These are phyloP conservation scores for Promerops cafer DNA, from an alignment of 2,113 vertebrate species.

Conservation along the genomic window DNA sequence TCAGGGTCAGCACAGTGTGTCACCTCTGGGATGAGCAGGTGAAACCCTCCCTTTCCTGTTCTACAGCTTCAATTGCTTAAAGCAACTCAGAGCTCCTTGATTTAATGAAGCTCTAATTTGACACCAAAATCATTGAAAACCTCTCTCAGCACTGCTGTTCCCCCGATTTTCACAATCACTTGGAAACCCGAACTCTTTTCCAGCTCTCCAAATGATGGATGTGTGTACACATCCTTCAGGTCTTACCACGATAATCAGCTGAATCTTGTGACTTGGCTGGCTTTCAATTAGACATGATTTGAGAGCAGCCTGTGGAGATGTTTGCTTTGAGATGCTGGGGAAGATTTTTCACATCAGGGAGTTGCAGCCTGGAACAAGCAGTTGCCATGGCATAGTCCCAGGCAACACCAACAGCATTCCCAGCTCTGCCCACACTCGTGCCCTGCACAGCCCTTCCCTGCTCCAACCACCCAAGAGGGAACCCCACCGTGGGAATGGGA, in stretches of 20 bases:
- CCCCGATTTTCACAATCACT: neutral
- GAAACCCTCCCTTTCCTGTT: neutral
- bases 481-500: neutral
- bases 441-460: neutral
- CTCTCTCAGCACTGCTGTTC: neutral
- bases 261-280: neutral
- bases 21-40: neutral
- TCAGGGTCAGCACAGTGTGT: neutral
- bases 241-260: slow-evolving; percentile 10
- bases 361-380: neutral
- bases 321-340: neutral
- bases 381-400: slow-evolving; percentile 26
- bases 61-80: neutral
- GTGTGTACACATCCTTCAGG: neutral
- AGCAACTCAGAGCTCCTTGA: neutral
- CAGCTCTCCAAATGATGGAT: neutral
- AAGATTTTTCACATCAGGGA: neutral
- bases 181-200: neutral
- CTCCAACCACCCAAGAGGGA: neutral
- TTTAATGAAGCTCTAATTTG: neutral
- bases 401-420: neutral
- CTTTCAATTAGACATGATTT: neutral
- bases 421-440: neutral
- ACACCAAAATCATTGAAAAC: neutral
- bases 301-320: slow-evolving; percentile 9